Evolutionary conservation across 2,797 vertebrate genomes (phyloP).

Genomic region (Anniella stebbinsi): DNA sequence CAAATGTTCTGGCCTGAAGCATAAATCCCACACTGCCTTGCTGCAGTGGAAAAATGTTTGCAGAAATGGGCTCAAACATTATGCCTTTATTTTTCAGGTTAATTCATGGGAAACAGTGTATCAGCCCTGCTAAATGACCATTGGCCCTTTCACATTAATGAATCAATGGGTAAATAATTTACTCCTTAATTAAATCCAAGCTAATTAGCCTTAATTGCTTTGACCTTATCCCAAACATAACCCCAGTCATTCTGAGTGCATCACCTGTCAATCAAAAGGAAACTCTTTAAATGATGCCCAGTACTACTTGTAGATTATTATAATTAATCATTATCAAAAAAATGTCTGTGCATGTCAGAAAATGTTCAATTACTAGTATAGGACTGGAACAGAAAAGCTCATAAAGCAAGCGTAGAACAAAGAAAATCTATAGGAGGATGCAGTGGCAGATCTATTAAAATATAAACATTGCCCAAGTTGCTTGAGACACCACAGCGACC

Average conservation of each 20-base stretch:
- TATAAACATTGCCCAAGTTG: not conserved
- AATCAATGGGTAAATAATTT: constrained; percentile 46
- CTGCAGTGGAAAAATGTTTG: not conserved
- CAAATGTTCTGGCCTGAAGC: too few species aligned
- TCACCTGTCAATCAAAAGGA: constrained; percentile 53
- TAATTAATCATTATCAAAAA: not conserved
- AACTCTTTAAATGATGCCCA: constrained; percentile 46
- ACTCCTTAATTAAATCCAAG: constrained; percentile 60
- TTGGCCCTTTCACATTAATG: constrained; percentile 47
- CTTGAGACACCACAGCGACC: not conserved
- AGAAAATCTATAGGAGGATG: not conserved
- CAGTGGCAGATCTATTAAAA: not conserved
- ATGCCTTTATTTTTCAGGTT: constrained; percentile 29
- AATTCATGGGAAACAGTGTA: constrained; percentile 24
- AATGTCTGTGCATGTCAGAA: not conserved
- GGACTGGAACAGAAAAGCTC: not conserved
- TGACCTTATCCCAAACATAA: constrained; percentile 56
- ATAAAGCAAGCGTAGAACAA: not conserved
- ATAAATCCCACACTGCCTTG: not conserved
- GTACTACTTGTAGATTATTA: constrained; percentile 44
- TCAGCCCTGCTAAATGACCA: constrained; percentile 57
- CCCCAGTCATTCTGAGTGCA: constrained; percentile 35
- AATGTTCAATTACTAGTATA: not conserved
- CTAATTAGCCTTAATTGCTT: constrained; percentile 61
- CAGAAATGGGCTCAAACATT: not conserved